Evolutionary conservation across 2,888 invertebrate species (phyloP).

Genomic region (Epinotia demarniana): DNA sequence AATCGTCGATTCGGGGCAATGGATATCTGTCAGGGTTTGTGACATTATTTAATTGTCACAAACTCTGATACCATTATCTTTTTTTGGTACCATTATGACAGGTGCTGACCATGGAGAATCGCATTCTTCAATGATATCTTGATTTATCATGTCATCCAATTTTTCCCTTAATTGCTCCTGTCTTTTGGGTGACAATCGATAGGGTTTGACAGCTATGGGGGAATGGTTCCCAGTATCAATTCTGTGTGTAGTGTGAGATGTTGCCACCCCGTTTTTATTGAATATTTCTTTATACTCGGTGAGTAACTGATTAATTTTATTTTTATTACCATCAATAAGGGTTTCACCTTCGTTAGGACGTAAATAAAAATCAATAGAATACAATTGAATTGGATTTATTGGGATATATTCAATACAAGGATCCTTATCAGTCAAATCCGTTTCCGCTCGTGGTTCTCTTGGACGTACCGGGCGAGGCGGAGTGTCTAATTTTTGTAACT

Average conservation of each 20-base stretch:
- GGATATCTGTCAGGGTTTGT: conserved; percentile 6
- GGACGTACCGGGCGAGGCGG: no score
- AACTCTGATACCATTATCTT: neutral
- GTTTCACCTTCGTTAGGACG: conserved; percentile 3
- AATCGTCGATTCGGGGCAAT: conserved; percentile 58
- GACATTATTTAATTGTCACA: conserved; percentile 1
- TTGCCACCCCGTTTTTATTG: conserved; percentile 25
- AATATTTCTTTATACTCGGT: conserved; percentile 27
- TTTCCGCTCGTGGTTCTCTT: no score
- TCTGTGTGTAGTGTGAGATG: conserved; percentile 45
- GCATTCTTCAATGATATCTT: neutral
- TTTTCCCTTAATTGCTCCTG: neutral
- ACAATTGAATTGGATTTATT: no score
- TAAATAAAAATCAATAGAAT: neutral
- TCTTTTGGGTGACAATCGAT: conserved; percentile 46
- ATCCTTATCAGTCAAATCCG: no score
- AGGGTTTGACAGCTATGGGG: conserved; percentile 48
- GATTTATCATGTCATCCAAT: neutral
- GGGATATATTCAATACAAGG: no score
- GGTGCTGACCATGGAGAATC: conserved; percentile 45
- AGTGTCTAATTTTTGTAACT: no score
- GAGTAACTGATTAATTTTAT: neutral
- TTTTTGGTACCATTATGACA: conserved; percentile 2
- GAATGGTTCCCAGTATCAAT: conserved; percentile 53
- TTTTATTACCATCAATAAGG: neutral